Base-by-base conservation (phyloP, 2,113 vertebrate species). In the Pterocles gutturalis region DNA sequence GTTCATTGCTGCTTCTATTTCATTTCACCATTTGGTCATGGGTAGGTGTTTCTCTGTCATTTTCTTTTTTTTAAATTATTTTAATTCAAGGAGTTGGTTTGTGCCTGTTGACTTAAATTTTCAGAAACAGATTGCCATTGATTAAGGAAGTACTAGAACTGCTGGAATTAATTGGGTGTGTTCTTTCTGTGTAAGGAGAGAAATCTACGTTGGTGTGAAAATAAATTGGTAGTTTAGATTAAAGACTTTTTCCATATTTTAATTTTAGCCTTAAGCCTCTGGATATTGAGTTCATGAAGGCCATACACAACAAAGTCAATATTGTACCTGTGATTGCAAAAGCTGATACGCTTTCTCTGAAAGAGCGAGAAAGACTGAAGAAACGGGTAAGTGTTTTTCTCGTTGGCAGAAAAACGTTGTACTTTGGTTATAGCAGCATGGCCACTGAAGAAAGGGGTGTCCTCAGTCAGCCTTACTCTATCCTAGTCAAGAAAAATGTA, bases 1-100 rank as follows among this genome's bases (percentile, higher is more conserved):
- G 99, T 99, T 82, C 99, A 99, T 95, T 99, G 99, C 97, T 99
- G 99, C 97, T 99, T 99, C 97, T 99, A 99, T 95, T 99, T 99
- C 90, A 99, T 99, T 93, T 99, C 99, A 11, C 99, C 99, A 1
- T 99, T 99, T 43, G 99, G 99, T 21, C 99, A 99, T 3, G 99
- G 99, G 99, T 99, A 95, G 85, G 98, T 97, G 58, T 41, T 82
- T 46, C 31, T 78, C 33, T 55, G 10, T 24, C 4, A 13, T 43
- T 77, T 1, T 64, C n/a, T 28, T 72, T 75, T 72, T 75, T 71
- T n/a, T 7, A 7, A 54, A 25, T 62, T 0, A 1, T 55, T 90
- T 80, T 64, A 9, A 31, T 76, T 80, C 3, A 15, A 28, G n/a
- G 25, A 13, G 2, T 43, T 75, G 29, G 4, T 61, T 94, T 71